Conservation (phyloP, 92 coral and sea anemone genomes). For the Palythoa caribaeorum region DNA sequence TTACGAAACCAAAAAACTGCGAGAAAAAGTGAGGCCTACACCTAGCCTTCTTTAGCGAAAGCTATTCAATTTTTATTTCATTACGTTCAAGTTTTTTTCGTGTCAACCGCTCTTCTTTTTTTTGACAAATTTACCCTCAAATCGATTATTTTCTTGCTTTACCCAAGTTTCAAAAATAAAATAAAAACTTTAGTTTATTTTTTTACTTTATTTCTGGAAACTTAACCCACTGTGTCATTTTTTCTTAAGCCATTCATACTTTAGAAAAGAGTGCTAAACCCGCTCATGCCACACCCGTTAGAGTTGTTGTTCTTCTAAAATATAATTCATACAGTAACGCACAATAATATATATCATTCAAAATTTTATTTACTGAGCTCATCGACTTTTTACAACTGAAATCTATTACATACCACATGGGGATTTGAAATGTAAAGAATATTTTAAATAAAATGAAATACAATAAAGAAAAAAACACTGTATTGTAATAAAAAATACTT, state of each 20-base stretch:
- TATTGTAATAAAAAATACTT: no score
- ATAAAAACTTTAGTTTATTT: not conserved
- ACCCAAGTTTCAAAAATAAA: not conserved
- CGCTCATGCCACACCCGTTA: not conserved
- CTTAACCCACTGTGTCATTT: not conserved
- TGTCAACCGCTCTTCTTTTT: not conserved
- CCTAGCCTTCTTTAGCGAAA: not conserved
- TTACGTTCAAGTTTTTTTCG: not conserved
- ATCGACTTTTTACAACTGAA: not conserved
- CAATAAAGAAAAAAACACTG: not conserved
- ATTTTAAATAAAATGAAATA: no score
- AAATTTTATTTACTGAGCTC: not conserved
- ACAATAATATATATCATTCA: not conserved
- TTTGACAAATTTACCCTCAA: constrained; percentile 1
- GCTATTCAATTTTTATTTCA: not conserved
- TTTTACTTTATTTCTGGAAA: not conserved
- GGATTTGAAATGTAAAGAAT: not conserved
- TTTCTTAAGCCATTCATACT: not conserved
- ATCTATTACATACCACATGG: not conserved
- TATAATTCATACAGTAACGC: not conserved
- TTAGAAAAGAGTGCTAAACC: not conserved
- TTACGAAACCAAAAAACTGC: not conserved
- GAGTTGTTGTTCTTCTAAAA: not conserved
- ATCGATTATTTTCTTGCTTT: not conserved
- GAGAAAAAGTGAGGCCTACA: constrained; percentile 13